Evolutionary conservation across 2,113 vertebrate species (phyloP).

Genomic region (Melanocharis versteri): DNA sequence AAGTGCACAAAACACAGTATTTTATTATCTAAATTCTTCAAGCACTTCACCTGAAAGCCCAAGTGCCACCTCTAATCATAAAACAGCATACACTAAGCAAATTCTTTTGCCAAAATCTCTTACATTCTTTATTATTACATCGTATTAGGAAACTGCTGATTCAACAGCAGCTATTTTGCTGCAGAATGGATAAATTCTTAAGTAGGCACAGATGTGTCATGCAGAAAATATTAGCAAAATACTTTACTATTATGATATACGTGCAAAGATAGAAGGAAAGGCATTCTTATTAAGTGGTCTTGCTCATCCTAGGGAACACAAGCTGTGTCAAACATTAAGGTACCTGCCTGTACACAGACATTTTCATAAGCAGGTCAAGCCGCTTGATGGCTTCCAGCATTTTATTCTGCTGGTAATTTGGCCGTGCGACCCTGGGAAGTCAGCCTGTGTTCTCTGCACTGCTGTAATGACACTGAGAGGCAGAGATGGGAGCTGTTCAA

Average conservation of each 20-base stretch:
- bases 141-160: not conserved
- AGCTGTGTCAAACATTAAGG: not conserved
- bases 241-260: not conserved
- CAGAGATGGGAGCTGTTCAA: not conserved
- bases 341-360: not conserved
- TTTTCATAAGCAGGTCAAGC: not conserved
- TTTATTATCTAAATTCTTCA: slow-evolving; percentile 15
- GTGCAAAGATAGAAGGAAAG: not conserved
- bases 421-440: not conserved
- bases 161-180: slow-evolving; percentile 11
- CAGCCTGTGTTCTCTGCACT: not conserved
- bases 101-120: slow-evolving; percentile 14
- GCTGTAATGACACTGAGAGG: not conserved
- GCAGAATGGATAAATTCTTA: not conserved
- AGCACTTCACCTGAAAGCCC: not conserved
- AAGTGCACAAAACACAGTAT: not conserved
- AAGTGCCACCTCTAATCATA: not conserved
- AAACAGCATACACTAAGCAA: slow-evolving; percentile 1
- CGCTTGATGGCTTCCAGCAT: not conserved
- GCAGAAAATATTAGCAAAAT: not conserved
- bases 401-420: not conserved
- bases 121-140: not conserved
- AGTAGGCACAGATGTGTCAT: not conserved
- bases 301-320: not conserved
- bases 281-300: not conserved